These are phyloP conservation scores for Spicauda simplicius DNA, from an alignment of 2,888 invertebrate genomes.

Conservation along the genomic window DNA sequence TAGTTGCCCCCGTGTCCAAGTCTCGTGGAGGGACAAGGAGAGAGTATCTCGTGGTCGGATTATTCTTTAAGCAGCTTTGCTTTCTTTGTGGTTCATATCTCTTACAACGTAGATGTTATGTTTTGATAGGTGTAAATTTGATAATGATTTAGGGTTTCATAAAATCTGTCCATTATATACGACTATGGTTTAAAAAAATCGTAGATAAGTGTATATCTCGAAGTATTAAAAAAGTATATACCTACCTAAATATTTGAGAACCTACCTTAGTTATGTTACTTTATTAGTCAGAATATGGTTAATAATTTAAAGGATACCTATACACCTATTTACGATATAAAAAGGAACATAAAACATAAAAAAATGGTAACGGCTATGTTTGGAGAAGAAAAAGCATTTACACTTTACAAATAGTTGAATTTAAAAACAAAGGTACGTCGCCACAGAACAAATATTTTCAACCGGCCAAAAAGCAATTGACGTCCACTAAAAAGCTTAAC, in stretches of 20 bases:
- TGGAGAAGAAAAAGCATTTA: background rate
- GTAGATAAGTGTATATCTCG: no score
- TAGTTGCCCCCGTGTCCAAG: constrained; percentile 44
- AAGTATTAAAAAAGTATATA: no score
- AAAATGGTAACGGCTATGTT: background rate
- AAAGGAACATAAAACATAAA: no score
- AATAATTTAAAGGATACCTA: no score
- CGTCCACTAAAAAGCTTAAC: constrained; percentile 51
- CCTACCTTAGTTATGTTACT: no score
- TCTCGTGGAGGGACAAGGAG: constrained; percentile 44
- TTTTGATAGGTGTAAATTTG: constrained; percentile 10
- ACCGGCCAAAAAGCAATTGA: constrained; percentile 35
- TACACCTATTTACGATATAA: no score
- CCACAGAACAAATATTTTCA: constrained; percentile 33
- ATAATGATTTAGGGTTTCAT: background rate
- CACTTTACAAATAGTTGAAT: background rate
- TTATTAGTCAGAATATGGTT: no score
- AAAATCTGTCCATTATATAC: no score
- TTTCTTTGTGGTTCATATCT: constrained; percentile 35
- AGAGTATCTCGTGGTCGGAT: constrained; percentile 56
- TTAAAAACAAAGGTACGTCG: constrained; percentile 26
- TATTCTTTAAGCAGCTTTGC: constrained; percentile 51
- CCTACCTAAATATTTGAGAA: no score
- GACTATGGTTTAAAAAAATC: no score
- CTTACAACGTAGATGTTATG: constrained; percentile 7